Percentiles rank a stretch among this genome's conserved stretches.
phyloP scores from a whole-genome alignment of 2,113 vertebrate genomes.

The human region GRCh38 chr1:229987501-229988000 shows the following conservation, averaged over 20 bases:
- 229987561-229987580: neutral
- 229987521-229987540: neutral
- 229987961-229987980: no score
- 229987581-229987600: neutral
- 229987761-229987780: no score
- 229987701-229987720: neutral
- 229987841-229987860: neutral
- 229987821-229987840: neutral
- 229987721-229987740: neutral
- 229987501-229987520: neutral
- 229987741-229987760: neutral
- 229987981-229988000: neutral
- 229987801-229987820: neutral
- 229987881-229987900: neutral
- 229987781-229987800: neutral
- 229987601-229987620: neutral
- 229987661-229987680: neutral
- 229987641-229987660: rapidly evolving
- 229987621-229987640: neutral
- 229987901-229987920: neutral
- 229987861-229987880: neutral
- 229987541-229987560: neutral
- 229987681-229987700: neutral
- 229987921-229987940: neutral
- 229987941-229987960: neutral